Base-by-base conservation (phyloP, 2,888 invertebrate species). In the Tachina fera region DNA sequence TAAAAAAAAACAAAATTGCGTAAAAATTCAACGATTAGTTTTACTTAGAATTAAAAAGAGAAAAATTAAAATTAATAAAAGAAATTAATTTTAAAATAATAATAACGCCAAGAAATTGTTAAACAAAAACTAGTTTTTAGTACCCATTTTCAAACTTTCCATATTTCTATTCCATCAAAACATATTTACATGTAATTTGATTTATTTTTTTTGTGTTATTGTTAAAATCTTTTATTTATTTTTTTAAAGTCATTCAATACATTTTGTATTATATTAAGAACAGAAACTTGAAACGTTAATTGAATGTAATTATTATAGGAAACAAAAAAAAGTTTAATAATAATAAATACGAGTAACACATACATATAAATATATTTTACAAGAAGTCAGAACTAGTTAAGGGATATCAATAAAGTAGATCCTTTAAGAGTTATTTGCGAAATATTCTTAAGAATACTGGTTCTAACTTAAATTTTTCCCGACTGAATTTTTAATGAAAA, bases 1-100 rank as follows among this genome's bases (percentile, higher is more conserved):
- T 2, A 16, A 19, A 19, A 16, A 14, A 49, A n/a, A 49, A 11
- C 9, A 16, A 53, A 53, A 11, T 19, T 56, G 19, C 53, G 22
- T 56, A 56, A 56, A 56, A 56, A 56, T 56, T 31, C 22, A 56
- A 56, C 53, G 53, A 56, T 56, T 56, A 56, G 22, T 56, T 56
- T 56, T 56, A 31, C 6, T 31, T 31, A 22, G 4, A 22, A 56
- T 19, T 56, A 22, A 56, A 56, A 31, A 31, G 6, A 31, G 5
- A 31, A 31, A n/a, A 31, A 31, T 6, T 22, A 56, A 22, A 56
- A 56, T 22, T 56, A 11, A 19, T 10, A n/a, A 49, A 49, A 49
- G 2, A 11, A 56, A 53, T 16, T 51, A 16, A 51, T n/a, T 16
- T 51, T 16, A 16, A 51, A 51, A 51, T 9, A 53, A 51, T 16